Evolutionary conservation across 2,113 vertebrate genomes (phyloP).

Genomic region (Ailuropoda melanoleuca): DNA sequence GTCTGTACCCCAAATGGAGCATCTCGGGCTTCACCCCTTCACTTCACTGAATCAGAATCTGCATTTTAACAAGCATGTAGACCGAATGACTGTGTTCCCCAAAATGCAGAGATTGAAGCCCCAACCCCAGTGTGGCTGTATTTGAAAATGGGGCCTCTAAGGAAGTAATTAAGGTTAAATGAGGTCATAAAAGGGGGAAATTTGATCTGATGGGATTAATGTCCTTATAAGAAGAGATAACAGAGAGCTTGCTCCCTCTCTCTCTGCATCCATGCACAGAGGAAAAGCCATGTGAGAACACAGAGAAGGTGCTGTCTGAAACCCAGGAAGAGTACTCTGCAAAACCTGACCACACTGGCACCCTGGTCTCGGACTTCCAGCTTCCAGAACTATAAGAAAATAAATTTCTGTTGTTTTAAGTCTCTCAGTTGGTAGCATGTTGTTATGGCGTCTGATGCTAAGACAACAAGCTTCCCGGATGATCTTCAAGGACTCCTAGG

Average conservation of each 20-base stretch:
- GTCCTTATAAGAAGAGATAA: not conserved
- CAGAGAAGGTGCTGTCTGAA: accelerated
- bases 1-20: not conserved
- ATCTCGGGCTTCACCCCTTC: no score
- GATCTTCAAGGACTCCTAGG: accelerated
- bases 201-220: not conserved
- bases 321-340: not conserved
- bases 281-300: not conserved
- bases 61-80: not conserved
- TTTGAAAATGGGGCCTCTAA: not conserved
- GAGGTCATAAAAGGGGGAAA: not conserved
- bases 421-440: no score
- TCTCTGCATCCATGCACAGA: not conserved
- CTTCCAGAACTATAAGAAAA: not conserved
- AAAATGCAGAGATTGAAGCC: not conserved
- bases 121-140: no score
- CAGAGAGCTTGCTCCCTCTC: not conserved
- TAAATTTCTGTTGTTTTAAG: not conserved
- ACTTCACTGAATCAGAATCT: not conserved
- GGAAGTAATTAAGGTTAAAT: not conserved
- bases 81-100: accelerated
- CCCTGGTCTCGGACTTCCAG: not conserved
- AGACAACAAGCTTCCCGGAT: not conserved
- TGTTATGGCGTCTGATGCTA: accelerated
- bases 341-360: accelerated